A percentile compares a stretch with the other conserved stretches of the same genome.
phyloP scores from a whole-genome alignment of 2,113 vertebrate species.

The Notarius quadriscutis region DNA sequence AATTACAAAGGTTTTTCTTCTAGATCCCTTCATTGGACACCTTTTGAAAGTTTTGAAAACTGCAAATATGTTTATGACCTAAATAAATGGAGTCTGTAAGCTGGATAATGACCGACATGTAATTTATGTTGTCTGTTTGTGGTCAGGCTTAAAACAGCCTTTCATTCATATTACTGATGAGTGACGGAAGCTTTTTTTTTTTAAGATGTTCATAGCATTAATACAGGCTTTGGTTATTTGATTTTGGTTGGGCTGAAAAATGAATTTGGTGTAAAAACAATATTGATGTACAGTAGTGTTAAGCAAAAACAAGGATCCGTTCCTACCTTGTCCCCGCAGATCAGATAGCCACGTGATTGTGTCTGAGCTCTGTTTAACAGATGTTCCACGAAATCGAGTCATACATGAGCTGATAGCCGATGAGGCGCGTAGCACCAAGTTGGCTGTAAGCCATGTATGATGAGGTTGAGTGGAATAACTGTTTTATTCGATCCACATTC shows the following conservation, averaged over 20 bases:
- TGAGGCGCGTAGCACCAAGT: too few relatives aligned
- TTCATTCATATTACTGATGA: constrained; percentile 17
- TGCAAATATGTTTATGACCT: not conserved
- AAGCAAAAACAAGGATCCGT: not conserved
- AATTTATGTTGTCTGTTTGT: not conserved
- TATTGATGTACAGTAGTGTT: constrained; percentile 4
- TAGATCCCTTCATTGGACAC: not conserved
- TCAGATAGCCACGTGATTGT: not conserved
- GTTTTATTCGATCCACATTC: too few relatives aligned
- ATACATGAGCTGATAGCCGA: too few relatives aligned
- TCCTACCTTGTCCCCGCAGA: not conserved
- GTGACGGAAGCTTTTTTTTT: not conserved
- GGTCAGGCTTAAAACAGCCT: constrained; percentile 38
- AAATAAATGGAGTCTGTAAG: not conserved
- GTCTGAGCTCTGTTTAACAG: not conserved
- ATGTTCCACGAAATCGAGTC: too few relatives aligned
- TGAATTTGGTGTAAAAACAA: not conserved
- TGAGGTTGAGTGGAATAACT: too few relatives aligned
- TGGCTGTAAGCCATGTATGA: too few relatives aligned
- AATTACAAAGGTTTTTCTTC: not conserved
- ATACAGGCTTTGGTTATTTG: not conserved
- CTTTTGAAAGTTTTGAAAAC: not conserved
- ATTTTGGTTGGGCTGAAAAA: not conserved
- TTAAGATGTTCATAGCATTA: constrained; percentile 1
- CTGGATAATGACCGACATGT: not conserved